Conservation (phyloP, 2,113 vertebrate species). For the Gorsachius goisagi region DNA sequence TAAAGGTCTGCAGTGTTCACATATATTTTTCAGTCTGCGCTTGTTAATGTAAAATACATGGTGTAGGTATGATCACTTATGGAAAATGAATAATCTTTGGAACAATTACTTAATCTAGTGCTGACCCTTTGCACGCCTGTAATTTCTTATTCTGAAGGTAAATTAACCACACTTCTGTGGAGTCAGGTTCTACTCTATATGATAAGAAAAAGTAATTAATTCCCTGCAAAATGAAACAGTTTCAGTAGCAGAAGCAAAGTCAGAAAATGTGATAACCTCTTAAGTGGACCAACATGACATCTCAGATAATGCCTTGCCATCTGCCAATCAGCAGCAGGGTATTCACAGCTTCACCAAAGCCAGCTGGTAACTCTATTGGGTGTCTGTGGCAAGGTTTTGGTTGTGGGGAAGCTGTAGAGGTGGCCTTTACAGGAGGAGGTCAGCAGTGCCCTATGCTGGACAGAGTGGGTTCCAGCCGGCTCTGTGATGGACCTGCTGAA, state of each 20-base stretch:
- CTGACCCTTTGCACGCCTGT: neutral
- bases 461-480: neutral
- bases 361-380: too few relatives aligned
- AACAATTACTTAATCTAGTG: neutral
- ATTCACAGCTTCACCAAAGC: neutral
- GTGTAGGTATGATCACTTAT: neutral
- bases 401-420: neutral
- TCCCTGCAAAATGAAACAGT: neutral
- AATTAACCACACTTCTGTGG: neutral
- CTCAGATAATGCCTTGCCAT: neutral
- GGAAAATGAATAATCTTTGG: neutral
- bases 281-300: neutral
- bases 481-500: rapidly evolving
- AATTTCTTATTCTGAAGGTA: neutral
- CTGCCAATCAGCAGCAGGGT: neutral
- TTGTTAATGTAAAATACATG: neutral
- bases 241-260: neutral
- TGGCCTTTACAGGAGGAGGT: neutral
- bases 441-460: neutral
- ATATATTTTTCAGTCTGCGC: neutral
- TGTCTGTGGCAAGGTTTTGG: neutral
- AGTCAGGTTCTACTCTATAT: neutral
- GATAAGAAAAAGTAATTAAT: neutral
- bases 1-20: neutral
- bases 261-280: neutral